These are phyloP conservation scores for Hydrophis major DNA, from an alignment of 2,797 vertebrate genomes.

Conservation along the genomic window DNA sequence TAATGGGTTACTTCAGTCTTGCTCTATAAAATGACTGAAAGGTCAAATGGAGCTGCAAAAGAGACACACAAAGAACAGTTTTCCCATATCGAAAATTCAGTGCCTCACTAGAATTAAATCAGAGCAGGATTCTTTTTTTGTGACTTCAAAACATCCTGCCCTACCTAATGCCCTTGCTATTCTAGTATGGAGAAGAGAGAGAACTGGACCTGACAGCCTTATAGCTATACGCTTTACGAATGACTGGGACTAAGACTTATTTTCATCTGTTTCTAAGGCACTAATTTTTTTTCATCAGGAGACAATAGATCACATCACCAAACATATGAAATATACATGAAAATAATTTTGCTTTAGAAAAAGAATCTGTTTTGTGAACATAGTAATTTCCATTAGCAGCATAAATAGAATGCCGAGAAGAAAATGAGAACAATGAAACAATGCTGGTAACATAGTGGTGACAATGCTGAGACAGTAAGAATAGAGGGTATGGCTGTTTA, in stretches of 20 bases:
- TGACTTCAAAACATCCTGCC: background rate
- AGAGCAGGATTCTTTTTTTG: background rate
- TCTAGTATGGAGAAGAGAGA: conserved; percentile 25
- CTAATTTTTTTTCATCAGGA: rapidly evolving
- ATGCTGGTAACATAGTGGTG: conserved; percentile 33
- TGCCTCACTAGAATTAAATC: conserved; percentile 7
- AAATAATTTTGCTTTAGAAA: conserved; percentile 30
- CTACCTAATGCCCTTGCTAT: background rate
- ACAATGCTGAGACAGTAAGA: conserved; percentile 42
- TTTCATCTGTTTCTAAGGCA: conserved; percentile 21
- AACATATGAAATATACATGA: conserved; percentile 42
- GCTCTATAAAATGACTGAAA: background rate
- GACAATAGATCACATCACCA: background rate
- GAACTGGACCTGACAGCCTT: background rate
- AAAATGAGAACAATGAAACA: conserved; percentile 28
- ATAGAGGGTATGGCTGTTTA: conserved; percentile 48
- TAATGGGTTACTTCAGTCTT: background rate
- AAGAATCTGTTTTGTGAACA: conserved; percentile 39
- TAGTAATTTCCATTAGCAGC: conserved; percentile 34
- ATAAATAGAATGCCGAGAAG: conserved; percentile 39
- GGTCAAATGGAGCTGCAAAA: background rate
- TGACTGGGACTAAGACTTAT: background rate
- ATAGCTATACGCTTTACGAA: background rate
- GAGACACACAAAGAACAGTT: background rate
- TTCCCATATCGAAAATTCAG: background rate